These are phyloP conservation scores for Lochmaea capreae DNA, from an alignment of 2,888 invertebrate genomes.

Conservation along the genomic window DNA sequence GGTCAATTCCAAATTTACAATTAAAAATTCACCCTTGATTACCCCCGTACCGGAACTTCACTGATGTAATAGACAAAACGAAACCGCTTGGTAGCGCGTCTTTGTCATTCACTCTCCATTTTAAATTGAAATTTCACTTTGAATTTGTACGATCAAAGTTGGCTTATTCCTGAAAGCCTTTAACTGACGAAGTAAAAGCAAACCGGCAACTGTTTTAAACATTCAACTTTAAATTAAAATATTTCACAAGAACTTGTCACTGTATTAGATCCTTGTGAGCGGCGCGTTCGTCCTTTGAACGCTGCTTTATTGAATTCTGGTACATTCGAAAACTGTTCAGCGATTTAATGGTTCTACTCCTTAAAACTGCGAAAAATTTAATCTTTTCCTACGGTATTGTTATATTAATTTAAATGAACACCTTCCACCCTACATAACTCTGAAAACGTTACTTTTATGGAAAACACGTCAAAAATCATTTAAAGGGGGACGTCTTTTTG, in stretches of 20 bases:
- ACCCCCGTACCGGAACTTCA: neutral
- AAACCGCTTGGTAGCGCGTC: constrained; percentile 28
- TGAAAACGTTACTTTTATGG: no score
- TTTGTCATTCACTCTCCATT: constrained; percentile 56
- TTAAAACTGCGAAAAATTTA: no score
- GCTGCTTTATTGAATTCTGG: constrained; percentile 12
- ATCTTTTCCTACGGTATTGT: no score
- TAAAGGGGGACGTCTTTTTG: no score
- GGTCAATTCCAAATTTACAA: no score
- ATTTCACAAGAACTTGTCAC: constrained; percentile 29
- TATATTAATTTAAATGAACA: no score
- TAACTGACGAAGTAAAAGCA: constrained; percentile 44
- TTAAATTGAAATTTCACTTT: constrained; percentile 64
- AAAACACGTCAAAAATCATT: no score
- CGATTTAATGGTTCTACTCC: no score
- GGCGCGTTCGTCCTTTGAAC: constrained; percentile 25
- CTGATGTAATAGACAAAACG: constrained; percentile 29
- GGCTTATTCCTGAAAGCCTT: constrained; percentile 51
- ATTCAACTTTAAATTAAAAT: constrained; percentile 54
- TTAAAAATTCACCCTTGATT: neutral
- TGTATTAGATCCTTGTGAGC: constrained; percentile 27
- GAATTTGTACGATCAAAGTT: constrained; percentile 62
- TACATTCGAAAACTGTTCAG: neutral
- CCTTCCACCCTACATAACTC: no score
- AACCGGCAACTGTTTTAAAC: constrained; percentile 51